A percentile compares a stretch with the other conserved stretches of the same genome.
Evolutionary conservation across 2,888 invertebrate genomes (phyloP).

Genomic region (Lymantria monacha): DNA sequence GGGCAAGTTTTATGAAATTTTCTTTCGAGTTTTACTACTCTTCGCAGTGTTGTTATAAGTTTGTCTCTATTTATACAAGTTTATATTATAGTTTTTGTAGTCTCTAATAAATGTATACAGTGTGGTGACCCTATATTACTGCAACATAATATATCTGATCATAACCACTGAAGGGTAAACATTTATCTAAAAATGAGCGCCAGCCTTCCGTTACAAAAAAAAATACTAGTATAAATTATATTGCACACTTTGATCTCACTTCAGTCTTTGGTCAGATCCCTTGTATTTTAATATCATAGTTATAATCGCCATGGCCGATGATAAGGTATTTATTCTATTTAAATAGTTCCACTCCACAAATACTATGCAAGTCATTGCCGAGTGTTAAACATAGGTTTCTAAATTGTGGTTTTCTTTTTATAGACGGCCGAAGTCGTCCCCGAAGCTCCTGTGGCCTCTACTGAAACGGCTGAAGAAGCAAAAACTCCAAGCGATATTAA

Average conservation of each 20-base stretch:
- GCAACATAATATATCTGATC: slow-evolving; percentile 60
- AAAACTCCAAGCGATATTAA: slow-evolving; percentile 55
- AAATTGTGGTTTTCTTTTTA: slow-evolving; percentile 32
- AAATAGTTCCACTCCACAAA: background rate
- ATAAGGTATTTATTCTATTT: slow-evolving; percentile 44
- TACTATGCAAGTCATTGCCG: background rate
- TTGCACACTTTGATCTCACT: slow-evolving; percentile 47
- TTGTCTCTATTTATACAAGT: too few species aligned
- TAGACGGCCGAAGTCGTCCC: slow-evolving; percentile 67
- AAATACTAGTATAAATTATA: slow-evolving; percentile 58
- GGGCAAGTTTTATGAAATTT: too few species aligned
- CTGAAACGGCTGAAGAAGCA: slow-evolving; percentile 55
- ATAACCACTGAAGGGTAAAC: slow-evolving; percentile 69
- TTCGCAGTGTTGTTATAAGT: too few species aligned
- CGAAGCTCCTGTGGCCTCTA: slow-evolving; percentile 50
- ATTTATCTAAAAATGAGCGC: slow-evolving; percentile 56
- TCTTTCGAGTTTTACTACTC: too few species aligned
- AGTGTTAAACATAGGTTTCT: background rate
- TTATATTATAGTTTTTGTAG: too few species aligned
- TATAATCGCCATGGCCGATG: slow-evolving; percentile 56
- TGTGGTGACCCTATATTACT: slow-evolving; percentile 51
- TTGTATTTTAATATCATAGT: slow-evolving; percentile 32
- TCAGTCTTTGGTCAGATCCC: slow-evolving; percentile 55
- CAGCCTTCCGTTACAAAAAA: slow-evolving; percentile 62
- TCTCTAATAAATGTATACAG: background rate